A percentile compares a stretch with the other conserved stretches of the same genome.
These are phyloP conservation scores for Phyllopteryx taeniolatus DNA, from an alignment of 2,113 vertebrate genomes.

Conservation along the genomic window DNA sequence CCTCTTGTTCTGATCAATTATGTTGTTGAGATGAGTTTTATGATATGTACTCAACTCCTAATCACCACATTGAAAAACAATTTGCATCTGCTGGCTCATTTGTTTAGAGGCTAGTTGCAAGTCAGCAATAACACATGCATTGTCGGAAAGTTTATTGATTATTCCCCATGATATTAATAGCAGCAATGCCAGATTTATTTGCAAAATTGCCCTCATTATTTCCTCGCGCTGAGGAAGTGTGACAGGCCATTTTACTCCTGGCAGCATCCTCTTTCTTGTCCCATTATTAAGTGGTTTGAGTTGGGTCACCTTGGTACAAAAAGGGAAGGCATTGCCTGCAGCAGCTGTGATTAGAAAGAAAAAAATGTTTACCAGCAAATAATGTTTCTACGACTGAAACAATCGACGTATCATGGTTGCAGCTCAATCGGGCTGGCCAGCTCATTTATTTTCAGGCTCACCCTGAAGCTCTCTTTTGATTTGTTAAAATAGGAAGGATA, in stretches of 20 bases:
- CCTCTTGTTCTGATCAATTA: slow-evolving; percentile 69
- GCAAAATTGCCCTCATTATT: slow-evolving; percentile 60
- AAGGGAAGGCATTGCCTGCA: slow-evolving; percentile 61
- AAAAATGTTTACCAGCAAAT: slow-evolving; percentile 74
- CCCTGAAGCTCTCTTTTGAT: slow-evolving; percentile 50
- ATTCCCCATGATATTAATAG: slow-evolving; percentile 47
- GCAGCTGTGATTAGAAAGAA: slow-evolving; percentile 68
- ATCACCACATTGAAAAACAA: slow-evolving; percentile 52
- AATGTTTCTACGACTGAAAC: slow-evolving; percentile 64
- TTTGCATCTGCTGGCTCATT: slow-evolving; percentile 47
- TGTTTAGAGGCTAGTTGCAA: slow-evolving; percentile 38
- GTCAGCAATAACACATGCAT: slow-evolving; percentile 52
- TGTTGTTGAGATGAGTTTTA: slow-evolving; percentile 68
- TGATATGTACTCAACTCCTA: slow-evolving; percentile 56
- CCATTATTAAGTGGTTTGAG: slow-evolving; percentile 67
- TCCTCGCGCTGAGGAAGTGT: slow-evolving; percentile 59
- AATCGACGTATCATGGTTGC: slow-evolving; percentile 61
- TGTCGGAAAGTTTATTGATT: slow-evolving; percentile 52
- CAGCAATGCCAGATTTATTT: slow-evolving; percentile 59
- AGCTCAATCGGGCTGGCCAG: slow-evolving; percentile 65
- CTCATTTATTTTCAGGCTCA: slow-evolving; percentile 74
- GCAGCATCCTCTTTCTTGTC: slow-evolving; percentile 70
- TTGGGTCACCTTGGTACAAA: slow-evolving; percentile 67
- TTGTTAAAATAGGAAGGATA: slow-evolving; percentile 19
- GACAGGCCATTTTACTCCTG: slow-evolving; percentile 68